Evolutionary conservation across 2,888 invertebrate genomes (phyloP).

Genomic region (Stramonita haemastoma): DNA sequence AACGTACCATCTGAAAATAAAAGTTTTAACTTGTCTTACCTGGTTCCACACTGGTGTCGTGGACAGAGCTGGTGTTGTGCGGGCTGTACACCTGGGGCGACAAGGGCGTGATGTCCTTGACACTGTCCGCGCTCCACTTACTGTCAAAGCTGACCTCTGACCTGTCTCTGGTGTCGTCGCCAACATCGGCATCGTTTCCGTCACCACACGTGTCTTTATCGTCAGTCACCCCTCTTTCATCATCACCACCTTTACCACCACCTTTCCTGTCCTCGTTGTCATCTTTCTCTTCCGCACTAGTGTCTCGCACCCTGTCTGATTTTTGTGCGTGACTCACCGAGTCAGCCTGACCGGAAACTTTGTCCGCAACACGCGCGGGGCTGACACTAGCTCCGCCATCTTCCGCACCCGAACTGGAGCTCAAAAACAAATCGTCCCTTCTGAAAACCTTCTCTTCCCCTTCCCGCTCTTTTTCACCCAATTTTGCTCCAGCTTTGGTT

Average conservation of each 20-base stretch:
- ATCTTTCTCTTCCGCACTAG: neutral
- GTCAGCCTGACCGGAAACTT: neutral
- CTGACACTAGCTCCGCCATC: neutral
- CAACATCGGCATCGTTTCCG: no score
- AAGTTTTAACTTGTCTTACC: neutral
- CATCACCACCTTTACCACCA: no score
- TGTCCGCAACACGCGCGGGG: neutral
- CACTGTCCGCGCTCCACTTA: neutral
- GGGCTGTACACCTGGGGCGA: neutral
- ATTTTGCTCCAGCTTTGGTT: neutral
- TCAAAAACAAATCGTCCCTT: conserved; percentile 5
- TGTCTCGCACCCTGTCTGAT: neutral
- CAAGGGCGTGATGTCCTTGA: neutral
- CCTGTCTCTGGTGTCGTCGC: no score
- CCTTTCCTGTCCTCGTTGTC: no score
- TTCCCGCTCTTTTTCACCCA: neutral
- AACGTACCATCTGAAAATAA: no score
- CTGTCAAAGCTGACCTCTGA: no score
- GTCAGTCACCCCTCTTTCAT: no score
- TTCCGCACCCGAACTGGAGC: conserved; percentile 27
- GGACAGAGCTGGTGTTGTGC: neutral
- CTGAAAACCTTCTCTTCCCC: neutral
- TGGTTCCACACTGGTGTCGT: neutral
- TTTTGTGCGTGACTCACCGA: neutral
- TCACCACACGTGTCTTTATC: no score